phyloP scores from a whole-genome alignment of 2,797 vertebrate species.

The Takifugu ocellatus region DNA sequence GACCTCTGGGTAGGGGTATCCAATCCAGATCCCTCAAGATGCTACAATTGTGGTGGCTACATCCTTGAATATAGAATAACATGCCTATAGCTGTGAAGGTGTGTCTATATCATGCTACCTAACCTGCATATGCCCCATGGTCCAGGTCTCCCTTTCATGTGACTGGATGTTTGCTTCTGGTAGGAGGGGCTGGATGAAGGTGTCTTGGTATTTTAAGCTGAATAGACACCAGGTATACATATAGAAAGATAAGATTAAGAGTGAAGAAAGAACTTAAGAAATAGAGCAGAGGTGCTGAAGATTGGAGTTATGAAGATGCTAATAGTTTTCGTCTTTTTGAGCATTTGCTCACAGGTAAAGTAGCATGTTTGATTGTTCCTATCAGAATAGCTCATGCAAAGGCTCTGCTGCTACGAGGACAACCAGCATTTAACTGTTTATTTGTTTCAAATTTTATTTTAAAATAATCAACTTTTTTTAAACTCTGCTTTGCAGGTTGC shows the following conservation, averaged over 20 bases:
- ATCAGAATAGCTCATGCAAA: not conserved
- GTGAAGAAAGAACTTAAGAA: slow-evolving; percentile 21
- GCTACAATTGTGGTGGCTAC: not conserved
- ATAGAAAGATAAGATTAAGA: slow-evolving; percentile 35
- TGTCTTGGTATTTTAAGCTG: slow-evolving; percentile 43
- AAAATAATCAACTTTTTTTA: not conserved
- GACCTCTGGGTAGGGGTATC: slow-evolving; percentile 10
- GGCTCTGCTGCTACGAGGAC: too few species aligned
- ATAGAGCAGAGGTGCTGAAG: slow-evolving; percentile 14
- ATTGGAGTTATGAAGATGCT: slow-evolving; percentile 53
- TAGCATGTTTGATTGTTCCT: slow-evolving; percentile 7
- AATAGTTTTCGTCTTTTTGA: slow-evolving; percentile 45
- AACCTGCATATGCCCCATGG: slow-evolving; percentile 27
- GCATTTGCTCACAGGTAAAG: slow-evolving; percentile 67
- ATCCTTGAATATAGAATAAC: slow-evolving; percentile 31
- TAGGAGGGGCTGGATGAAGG: slow-evolving; percentile 48
- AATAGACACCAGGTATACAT: slow-evolving; percentile 22
- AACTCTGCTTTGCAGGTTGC: slow-evolving; percentile 65
- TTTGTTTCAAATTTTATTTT: not conserved
- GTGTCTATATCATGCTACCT: slow-evolving; percentile 16
- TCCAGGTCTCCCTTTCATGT: slow-evolving; percentile 16
- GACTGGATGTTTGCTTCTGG: slow-evolving; percentile 46
- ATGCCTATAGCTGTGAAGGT: slow-evolving; percentile 19
- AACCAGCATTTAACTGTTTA: too few species aligned
- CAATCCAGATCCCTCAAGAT: not conserved